phyloP scores from a whole-genome alignment of 1,140 invertebrate species.

The Tenebrio molitor region DNA sequence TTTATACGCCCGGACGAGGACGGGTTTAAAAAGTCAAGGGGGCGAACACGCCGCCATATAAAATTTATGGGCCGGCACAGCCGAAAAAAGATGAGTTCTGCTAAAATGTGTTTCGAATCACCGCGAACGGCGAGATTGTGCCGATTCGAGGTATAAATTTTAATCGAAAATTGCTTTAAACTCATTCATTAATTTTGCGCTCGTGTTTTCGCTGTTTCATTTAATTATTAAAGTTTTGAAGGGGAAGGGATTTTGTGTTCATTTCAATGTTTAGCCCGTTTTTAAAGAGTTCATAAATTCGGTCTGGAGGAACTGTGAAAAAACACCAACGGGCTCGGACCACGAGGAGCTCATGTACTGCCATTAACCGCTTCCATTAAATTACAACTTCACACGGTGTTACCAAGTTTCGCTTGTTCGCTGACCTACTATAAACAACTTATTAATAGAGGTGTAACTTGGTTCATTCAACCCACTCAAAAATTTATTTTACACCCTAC shows the following conservation, averaged over 20 bases:
- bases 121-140: background rate
- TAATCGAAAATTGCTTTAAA: slow-evolving; percentile 12
- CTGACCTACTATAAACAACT: too few relatives aligned
- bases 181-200: slow-evolving; percentile 11
- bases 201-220: background rate
- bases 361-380: too few relatives aligned
- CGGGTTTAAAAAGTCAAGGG: slow-evolving; percentile 17
- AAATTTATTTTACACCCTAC: too few relatives aligned
- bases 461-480: too few relatives aligned
- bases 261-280: background rate
- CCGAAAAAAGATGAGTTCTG: background rate
- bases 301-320: too few relatives aligned
- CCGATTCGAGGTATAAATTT: background rate
- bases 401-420: too few relatives aligned
- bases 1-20: background rate
- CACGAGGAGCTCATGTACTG: too few relatives aligned
- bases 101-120: slow-evolving; percentile 18
- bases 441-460: too few relatives aligned
- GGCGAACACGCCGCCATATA: background rate
- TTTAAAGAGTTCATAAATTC: background rate
- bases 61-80: background rate
- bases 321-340: too few relatives aligned
- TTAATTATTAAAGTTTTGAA: slow-evolving; percentile 5
- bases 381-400: too few relatives aligned
- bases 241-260: background rate